These are phyloP conservation scores for Monopterus albus DNA, from an alignment of 2,113 vertebrate species.

Conservation along the genomic window DNA sequence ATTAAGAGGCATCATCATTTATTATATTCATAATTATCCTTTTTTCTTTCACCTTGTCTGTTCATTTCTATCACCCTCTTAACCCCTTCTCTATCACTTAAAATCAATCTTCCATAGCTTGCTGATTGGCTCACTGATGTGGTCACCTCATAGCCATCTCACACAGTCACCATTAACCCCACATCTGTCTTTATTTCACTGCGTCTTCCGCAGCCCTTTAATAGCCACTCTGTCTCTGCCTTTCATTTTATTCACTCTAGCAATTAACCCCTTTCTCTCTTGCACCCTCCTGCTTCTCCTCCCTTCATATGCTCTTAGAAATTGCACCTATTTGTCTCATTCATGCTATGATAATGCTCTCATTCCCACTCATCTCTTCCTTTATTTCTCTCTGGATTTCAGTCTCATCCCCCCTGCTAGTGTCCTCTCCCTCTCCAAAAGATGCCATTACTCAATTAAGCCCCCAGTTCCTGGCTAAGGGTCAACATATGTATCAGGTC, in stretches of 20 bases:
- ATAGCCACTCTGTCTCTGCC: conserved; percentile 44
- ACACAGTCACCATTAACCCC: conserved; percentile 60
- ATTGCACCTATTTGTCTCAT: conserved; percentile 49
- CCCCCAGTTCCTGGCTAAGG: conserved; percentile 53
- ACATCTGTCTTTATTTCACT: conserved; percentile 72
- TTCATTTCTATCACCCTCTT: conserved; percentile 56
- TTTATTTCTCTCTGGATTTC: conserved; percentile 16
- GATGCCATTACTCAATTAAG: conserved; percentile 74
- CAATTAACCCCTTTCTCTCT: conserved; percentile 68
- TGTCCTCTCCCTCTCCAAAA: conserved; percentile 26
- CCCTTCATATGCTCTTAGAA: conserved; percentile 41
- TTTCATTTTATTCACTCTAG: conserved; percentile 71
- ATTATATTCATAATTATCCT: conserved; percentile 70
- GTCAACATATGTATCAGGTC: conserved; percentile 73
- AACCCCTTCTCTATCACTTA: conserved; percentile 49
- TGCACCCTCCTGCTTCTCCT: conserved; percentile 43
- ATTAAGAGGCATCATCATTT: conserved; percentile 75
- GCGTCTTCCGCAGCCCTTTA: conserved; percentile 58
- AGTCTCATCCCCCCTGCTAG: conserved; percentile 6
- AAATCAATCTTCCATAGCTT: conserved; percentile 49
- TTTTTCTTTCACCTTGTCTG: conserved; percentile 54
- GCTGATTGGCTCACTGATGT: conserved; percentile 34
- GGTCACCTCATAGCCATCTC: conserved; percentile 45
- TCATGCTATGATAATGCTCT: conserved; percentile 45
- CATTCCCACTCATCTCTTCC: neutral